Conservation (phyloP, 2,888 invertebrate genomes). For the Heterodera filipjevi region DNA sequence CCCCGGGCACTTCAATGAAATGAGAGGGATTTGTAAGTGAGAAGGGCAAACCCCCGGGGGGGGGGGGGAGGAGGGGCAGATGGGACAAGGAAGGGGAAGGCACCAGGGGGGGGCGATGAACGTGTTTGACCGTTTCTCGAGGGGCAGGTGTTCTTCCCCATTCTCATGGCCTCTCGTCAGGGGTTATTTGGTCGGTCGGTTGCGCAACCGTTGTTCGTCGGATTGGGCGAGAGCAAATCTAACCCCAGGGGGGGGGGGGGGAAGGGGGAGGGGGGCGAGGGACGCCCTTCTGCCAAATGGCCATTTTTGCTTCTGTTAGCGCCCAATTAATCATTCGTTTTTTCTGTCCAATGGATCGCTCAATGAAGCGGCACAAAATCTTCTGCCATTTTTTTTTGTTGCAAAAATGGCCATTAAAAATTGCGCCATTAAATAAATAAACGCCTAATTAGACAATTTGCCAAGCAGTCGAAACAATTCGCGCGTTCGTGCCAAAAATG, state of each 20-base stretch:
- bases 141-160: constrained; percentile 1
- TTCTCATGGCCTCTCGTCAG: not conserved
- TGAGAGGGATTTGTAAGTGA: not conserved
- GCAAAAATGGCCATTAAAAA: not conserved
- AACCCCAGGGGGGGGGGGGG: too few species aligned
- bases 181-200: not conserved
- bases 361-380: not conserved
- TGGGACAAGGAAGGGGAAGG: not conserved
- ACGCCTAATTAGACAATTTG: not conserved
- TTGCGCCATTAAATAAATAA: not conserved
- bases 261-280: not conserved
- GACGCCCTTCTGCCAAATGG: constrained; percentile 13
- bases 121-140: constrained; percentile 11
- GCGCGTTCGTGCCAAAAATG: not conserved
- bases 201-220: constrained; percentile 9
- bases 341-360: not conserved
- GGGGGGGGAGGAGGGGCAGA: not conserved
- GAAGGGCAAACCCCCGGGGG: too few species aligned
- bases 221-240: not conserved
- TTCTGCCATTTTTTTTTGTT: not conserved
- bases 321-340: constrained; percentile 16
- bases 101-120: not conserved
- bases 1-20: not conserved
- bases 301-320: constrained; percentile 12
- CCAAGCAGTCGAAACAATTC: not conserved